phyloP scores from a whole-genome alignment of 2,113 vertebrate genomes.

The Dicentrarchus labrax region DNA sequence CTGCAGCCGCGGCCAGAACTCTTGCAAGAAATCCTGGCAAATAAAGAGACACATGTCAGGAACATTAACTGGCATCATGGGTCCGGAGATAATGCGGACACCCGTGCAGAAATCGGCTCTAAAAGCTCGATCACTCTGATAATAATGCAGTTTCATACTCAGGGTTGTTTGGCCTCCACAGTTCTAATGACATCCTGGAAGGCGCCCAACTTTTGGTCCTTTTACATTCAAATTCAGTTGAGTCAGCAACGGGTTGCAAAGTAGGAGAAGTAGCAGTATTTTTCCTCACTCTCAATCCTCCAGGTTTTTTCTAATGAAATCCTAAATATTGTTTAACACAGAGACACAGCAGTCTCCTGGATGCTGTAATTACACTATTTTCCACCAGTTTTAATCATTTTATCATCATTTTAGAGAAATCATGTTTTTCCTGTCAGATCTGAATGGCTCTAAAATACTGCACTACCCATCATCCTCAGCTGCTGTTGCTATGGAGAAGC shows the following conservation, averaged over 20 bases:
- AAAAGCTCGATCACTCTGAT: too few species aligned
- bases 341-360: neutral
- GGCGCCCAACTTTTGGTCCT: neutral
- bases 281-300: too few species aligned
- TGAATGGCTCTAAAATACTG: neutral
- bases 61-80: neutral
- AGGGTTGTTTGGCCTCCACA: neutral
- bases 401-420: neutral
- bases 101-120: too few species aligned
- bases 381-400: neutral
- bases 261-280: neutral
- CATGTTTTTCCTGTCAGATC: neutral
- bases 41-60: neutral
- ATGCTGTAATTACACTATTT: accelerated
- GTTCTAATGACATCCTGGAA: neutral
- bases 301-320: neutral
- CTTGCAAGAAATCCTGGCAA: conserved; percentile 91
- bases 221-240: neutral
- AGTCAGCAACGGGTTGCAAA: neutral
- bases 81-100: neutral
- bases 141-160: too few species aligned
- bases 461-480: neutral
- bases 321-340: neutral
- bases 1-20: conserved; percentile 93
- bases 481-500: neutral